A percentile compares a stretch with the other conserved stretches of the same genome.
Conservation (phyloP, 2,797 vertebrate genomes). For the Scyliorhinus canicula region DNA sequence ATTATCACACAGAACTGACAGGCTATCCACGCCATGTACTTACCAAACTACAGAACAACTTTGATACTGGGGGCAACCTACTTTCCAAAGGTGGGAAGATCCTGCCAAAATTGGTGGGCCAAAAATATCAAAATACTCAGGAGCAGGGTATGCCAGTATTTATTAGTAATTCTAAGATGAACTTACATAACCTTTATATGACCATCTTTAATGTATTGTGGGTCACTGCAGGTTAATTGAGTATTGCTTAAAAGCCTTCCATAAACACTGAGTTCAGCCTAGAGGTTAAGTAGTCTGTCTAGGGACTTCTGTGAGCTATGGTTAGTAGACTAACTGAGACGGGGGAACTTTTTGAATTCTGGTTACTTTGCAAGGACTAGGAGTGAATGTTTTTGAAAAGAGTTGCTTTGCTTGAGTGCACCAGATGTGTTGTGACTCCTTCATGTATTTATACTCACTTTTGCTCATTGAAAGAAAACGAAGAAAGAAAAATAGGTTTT, state of each 20-base stretch:
- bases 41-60: neutral
- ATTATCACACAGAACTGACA: neutral
- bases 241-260: constrained; percentile 37
- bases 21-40: neutral
- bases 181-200: constrained; percentile 29
- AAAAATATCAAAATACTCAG: neutral
- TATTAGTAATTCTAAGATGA: constrained; percentile 30
- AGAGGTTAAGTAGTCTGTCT: constrained; percentile 37
- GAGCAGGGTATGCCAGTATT: neutral
- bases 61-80: too few species aligned
- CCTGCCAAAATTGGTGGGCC: neutral
- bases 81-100: neutral
- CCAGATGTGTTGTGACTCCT: neutral
- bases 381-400: neutral
- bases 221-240: constrained; percentile 32
- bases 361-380: neutral
- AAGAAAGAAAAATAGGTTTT: neutral
- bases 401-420: neutral
- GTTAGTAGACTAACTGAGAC: neutral
- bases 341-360: neutral
- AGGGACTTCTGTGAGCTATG: constrained; percentile 22
- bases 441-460: neutral
- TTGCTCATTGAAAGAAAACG: neutral
- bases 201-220: constrained; percentile 33
- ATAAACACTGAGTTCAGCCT: constrained; percentile 32